Conservation (phyloP, 2,888 invertebrate species). For the Eupithecia vulgata region DNA sequence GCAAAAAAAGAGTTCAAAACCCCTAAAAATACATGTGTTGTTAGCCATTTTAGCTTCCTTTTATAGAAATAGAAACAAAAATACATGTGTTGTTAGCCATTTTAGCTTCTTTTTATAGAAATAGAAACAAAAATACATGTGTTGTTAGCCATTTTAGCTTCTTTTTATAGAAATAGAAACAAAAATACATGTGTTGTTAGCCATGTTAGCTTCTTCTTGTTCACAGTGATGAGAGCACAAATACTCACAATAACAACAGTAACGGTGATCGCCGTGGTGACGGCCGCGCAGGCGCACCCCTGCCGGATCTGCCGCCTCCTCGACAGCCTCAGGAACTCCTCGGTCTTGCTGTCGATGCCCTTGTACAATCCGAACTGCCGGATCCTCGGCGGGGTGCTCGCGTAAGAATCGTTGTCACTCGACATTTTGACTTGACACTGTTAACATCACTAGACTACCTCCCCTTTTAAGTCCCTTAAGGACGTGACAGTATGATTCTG, state of each 20-base stretch:
- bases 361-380: constrained; percentile 75
- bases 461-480: neutral
- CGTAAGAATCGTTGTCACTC: constrained; percentile 63
- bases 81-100: no score
- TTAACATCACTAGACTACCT: constrained; percentile 30
- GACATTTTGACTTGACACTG: constrained; percentile 52
- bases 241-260: constrained; percentile 76
- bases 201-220: neutral
- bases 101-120: no score
- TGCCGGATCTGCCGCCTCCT: constrained; percentile 72
- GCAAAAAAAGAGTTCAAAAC: no score
- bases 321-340: constrained; percentile 74
- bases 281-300: constrained; percentile 76
- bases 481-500: neutral
- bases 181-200: no score
- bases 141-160: no score
- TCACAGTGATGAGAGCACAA: neutral
- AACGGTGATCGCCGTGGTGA: constrained; percentile 75
- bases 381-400: constrained; percentile 60
- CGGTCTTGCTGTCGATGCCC: constrained; percentile 72
- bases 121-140: no score
- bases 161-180: no score
- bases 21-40: no score
- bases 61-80: no score
- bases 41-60: no score